phyloP scores from a whole-genome alignment of 2,797 vertebrate species.

The Somateria mollissima region DNA sequence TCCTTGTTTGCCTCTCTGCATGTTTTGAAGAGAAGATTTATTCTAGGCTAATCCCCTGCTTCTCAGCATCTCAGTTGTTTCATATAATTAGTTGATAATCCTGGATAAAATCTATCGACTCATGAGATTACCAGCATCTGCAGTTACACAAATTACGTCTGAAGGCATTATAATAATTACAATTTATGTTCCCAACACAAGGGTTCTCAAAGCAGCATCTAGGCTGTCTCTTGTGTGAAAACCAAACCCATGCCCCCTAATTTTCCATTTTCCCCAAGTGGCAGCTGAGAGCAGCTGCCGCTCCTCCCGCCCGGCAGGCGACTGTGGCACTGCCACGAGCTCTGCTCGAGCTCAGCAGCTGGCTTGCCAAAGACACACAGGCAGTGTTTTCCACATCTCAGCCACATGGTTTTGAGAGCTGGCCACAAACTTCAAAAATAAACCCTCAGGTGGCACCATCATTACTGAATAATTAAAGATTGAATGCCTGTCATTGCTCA shows the following conservation, averaged over 20 bases:
- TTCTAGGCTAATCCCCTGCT: background rate
- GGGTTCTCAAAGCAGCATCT: background rate
- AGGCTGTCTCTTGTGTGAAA: background rate
- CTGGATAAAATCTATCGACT: background rate
- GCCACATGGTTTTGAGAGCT: background rate
- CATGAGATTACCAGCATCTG: background rate
- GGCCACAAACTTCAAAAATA: background rate
- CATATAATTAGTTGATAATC: background rate
- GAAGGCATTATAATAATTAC: background rate
- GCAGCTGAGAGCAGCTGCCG: background rate
- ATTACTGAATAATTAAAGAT: background rate
- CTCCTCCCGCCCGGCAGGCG: background rate
- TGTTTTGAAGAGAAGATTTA: background rate
- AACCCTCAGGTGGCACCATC: background rate
- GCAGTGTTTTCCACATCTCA: background rate
- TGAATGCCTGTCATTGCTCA: background rate
- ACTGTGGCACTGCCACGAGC: background rate
- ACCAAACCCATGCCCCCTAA: background rate
- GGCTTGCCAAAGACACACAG: background rate
- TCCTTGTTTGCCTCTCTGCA: background rate
- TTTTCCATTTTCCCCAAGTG: background rate
- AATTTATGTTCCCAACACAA: background rate
- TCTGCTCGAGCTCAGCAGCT: background rate
- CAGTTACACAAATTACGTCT: background rate
- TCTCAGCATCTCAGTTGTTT: background rate